Evolutionary conservation across 1,140 invertebrate species (phyloP).

Genomic region (Hyposmocoma kahamanoa): DNA sequence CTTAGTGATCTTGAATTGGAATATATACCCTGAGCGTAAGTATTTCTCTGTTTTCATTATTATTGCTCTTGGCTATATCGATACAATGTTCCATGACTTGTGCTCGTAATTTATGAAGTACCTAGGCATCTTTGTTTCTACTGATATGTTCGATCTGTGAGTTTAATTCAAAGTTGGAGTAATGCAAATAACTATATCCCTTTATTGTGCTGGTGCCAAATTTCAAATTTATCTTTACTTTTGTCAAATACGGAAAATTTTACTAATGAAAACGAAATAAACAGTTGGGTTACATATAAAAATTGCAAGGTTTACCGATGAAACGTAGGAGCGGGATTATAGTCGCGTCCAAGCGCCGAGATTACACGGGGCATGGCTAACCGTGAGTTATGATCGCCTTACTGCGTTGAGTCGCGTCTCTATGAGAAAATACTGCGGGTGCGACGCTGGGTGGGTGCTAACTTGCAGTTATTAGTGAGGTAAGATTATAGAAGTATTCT

Average conservation of each 20-base stretch:
- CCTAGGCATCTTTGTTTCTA: too few species aligned
- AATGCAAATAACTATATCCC: too few species aligned
- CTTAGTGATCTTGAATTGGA: neutral
- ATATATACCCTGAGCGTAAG: neutral
- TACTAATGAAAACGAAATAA: too few species aligned
- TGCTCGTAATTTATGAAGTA: too few species aligned
- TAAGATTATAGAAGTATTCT: neutral
- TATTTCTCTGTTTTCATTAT: neutral
- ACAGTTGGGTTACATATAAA: too few species aligned
- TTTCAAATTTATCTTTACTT: too few species aligned
- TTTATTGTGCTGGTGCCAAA: too few species aligned
- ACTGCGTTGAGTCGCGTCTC: neutral
- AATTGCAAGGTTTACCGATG: constrained; percentile 1
- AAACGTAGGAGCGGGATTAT: neutral
- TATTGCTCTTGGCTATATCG: neutral
- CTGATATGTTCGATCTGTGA: too few species aligned
- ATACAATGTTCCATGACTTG: neutral
- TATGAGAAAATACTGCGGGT: constrained; percentile 10
- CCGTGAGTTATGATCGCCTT: constrained; percentile 9
- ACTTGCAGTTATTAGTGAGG: neutral
- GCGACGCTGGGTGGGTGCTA: neutral
- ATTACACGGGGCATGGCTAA: constrained; percentile 4
- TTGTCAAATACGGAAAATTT: too few species aligned
- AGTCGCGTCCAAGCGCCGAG: neutral
- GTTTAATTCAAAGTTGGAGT: too few species aligned